Evolutionary conservation across 2,797 vertebrate species (phyloP).

Genomic region (Cyclopterus lumpus): DNA sequence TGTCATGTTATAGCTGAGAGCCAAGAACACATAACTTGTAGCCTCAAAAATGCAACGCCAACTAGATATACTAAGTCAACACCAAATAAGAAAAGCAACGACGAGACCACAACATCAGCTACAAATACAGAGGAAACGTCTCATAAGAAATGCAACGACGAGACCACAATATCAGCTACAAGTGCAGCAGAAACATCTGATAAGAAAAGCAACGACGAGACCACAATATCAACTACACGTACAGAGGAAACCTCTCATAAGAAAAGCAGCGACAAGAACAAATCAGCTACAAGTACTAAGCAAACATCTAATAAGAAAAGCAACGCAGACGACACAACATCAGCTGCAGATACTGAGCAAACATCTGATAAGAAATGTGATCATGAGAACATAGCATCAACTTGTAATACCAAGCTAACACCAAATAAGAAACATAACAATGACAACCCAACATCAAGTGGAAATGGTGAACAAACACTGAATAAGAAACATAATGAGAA

Average conservation of each 20-base stretch:
- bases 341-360: background rate
- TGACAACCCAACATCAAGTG: background rate
- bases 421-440: background rate
- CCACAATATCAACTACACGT: background rate
- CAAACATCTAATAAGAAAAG: background rate
- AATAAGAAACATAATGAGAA: background rate
- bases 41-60: background rate
- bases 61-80: background rate
- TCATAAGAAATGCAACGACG: background rate
- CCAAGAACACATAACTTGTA: conserved; percentile 12
- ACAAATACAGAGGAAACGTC: background rate
- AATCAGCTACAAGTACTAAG: background rate
- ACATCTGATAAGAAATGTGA: background rate
- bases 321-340: background rate
- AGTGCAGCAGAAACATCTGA: background rate
- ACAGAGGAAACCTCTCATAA: background rate
- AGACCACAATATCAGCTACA: background rate
- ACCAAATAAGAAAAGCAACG: background rate
- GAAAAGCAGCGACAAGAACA: background rate
- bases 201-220: background rate
- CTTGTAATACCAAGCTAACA: background rate
- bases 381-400: background rate
- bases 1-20: conserved; percentile 5
- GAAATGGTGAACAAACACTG: background rate
- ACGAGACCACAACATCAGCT: background rate